Evolutionary conservation across 2,113 vertebrate species (phyloP).

Genomic region (Pomatorhinus ruficollis): DNA sequence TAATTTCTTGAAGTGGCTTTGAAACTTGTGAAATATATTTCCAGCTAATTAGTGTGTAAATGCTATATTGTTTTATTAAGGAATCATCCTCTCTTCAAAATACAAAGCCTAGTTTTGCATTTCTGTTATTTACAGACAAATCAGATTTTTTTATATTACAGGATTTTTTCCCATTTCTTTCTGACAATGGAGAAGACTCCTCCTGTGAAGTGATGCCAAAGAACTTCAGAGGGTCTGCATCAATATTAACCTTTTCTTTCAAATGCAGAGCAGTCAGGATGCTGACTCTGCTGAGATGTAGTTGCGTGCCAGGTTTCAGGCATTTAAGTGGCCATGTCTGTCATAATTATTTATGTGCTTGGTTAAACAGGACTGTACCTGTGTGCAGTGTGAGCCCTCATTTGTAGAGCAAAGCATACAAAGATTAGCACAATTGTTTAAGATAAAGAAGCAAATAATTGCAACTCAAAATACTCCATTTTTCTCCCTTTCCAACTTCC

Average conservation of each 20-base stretch:
- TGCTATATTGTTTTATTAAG: background rate
- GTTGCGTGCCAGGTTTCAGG: background rate
- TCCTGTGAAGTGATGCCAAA: background rate
- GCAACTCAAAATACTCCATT: background rate
- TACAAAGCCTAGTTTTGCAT: background rate
- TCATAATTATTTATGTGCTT: background rate
- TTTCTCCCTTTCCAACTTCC: background rate
- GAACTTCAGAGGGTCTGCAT: background rate
- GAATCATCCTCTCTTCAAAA: background rate
- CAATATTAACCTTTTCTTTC: background rate
- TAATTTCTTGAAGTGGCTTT: background rate
- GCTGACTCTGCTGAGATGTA: background rate
- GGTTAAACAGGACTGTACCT: accelerated
- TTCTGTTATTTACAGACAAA: background rate
- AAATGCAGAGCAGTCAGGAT: background rate
- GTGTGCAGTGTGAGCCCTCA: accelerated
- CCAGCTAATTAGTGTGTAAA: background rate
- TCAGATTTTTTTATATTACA: background rate
- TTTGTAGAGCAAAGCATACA: background rate
- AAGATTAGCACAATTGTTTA: background rate
- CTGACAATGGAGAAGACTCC: background rate
- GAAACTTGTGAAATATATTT: background rate
- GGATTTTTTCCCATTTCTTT: background rate
- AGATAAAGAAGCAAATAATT: background rate
- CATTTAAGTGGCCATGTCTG: background rate